Evolutionary conservation across 2,888 invertebrate genomes (phyloP), one percentile per base, ranked within the genome.

Genomic region (Branchipolynoe longqiensis): DNA sequence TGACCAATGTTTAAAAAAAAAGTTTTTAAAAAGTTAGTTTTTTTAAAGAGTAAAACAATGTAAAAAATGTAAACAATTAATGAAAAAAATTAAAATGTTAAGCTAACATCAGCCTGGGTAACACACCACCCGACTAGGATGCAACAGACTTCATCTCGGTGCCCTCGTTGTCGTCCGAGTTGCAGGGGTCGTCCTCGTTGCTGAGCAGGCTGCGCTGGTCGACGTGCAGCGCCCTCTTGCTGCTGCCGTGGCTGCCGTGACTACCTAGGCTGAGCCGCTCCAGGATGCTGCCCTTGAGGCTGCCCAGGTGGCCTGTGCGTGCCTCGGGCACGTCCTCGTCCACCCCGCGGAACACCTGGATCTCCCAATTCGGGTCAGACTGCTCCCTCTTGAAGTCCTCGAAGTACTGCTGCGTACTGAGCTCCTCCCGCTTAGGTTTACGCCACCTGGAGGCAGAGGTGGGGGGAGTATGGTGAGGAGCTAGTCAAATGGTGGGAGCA

Each of bases 361-460:
- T 84, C 25, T 64, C 33, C 25, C 36, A 73, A 31, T 84, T 31
- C 2, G 38, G 73, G 40, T 69, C 56, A 0, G 83, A 87, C 48
- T 90, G 88, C 82, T 92, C 91, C 4, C 87, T 85, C 0, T 85
- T 85, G 87, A 87, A 92, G 36, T 89, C 89, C 48, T 87, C 86
- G 86, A 90, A 90, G 89, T 93, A 93, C 28, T 90, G 89, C 54
- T 87, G 90, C 1, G 92, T 93, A 64, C 92, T 85, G 85, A 93
- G 87, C 40, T 90, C 90, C 40, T 92, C 91, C 62, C 90, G 90
- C 22, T 84, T 87, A 0, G 92, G 92, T 86, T 93, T 93, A 40
- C 87, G 90, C 90, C 91, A 93, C 64, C 93, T 93, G 85, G 22
- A 6, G 36, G n/a, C n/a, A n/a, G n/a, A n/a, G n/a, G n/a, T n/a